Evolutionary conservation across 53 echinoderm and acorn worm genomes (phyloP).

Genomic region (Paracentrotus lividus): DNA sequence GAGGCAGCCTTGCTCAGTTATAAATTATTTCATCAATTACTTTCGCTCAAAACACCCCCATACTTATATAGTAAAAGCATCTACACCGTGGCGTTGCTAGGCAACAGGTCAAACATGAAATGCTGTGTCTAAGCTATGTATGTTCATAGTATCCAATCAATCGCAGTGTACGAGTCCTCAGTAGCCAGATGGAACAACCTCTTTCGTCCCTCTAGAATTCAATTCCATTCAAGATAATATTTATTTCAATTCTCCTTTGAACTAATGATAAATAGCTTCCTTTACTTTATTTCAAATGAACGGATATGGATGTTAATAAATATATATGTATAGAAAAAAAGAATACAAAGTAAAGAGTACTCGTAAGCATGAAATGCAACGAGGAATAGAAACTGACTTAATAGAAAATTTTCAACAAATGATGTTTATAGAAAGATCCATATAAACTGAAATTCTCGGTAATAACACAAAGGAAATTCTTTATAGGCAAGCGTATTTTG

Average conservation of each 20-base stretch:
- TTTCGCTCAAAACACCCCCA: conserved; percentile 29
- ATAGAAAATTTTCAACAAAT: too few relatives aligned
- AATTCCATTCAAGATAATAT: background rate
- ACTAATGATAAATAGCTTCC: background rate
- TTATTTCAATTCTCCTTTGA: background rate
- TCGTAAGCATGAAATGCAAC: too few relatives aligned
- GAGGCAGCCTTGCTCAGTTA: background rate
- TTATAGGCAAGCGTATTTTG: too few relatives aligned
- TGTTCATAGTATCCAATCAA: background rate
- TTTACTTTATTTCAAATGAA: background rate
- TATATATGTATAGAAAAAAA: too few relatives aligned
- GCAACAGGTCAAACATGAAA: conserved; percentile 26
- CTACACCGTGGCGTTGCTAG: conserved; percentile 27
- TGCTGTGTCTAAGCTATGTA: conserved; percentile 1
- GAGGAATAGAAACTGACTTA: too few relatives aligned
- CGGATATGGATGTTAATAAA: too few relatives aligned
- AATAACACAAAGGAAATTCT: too few relatives aligned
- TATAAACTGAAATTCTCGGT: too few relatives aligned
- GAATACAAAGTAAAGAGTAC: too few relatives aligned
- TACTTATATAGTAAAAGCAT: background rate
- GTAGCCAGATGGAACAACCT: background rate
- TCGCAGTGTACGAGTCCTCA: background rate
- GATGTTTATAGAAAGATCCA: too few relatives aligned
- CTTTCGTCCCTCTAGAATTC: background rate
- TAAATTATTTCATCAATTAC: conserved; percentile 59